Evolutionary conservation across 1,140 invertebrate genomes (phyloP).

Genomic region (Chironomus striatipennis): DNA sequence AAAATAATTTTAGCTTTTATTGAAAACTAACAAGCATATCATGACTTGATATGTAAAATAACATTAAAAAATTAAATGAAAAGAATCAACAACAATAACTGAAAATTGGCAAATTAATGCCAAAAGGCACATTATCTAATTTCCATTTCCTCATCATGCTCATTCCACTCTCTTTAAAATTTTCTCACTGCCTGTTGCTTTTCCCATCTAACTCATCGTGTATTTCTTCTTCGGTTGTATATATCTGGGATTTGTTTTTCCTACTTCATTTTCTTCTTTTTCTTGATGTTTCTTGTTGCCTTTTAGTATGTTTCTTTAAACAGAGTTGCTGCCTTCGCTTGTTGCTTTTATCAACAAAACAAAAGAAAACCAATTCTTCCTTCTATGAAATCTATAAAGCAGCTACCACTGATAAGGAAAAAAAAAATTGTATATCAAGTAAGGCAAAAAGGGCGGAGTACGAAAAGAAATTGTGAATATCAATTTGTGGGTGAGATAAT

Average conservation of each 20-base stretch:
- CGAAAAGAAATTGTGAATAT: background rate
- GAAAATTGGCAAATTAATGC: slow-evolving; percentile 20
- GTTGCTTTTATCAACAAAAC: background rate
- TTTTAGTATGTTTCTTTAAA: slow-evolving; percentile 2
- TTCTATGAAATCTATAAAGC: background rate
- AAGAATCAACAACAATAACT: background rate
- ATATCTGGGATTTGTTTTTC: background rate
- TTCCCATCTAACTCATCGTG: background rate
- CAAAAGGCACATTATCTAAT: slow-evolving; percentile 15
- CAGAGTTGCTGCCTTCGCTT: background rate
- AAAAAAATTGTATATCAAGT: background rate
- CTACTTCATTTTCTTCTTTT: background rate
- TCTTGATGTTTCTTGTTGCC: no score
- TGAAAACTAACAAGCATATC: no score
- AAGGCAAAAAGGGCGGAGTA: background rate
- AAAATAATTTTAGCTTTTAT: no score
- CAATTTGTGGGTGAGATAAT: slow-evolving; percentile 10
- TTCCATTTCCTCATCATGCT: slow-evolving; percentile 6
- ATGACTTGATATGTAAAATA: no score
- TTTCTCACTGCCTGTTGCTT: background rate
- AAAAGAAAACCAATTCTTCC: background rate
- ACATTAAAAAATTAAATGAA: no score
- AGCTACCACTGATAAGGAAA: background rate
- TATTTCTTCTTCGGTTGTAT: background rate
- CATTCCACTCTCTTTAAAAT: background rate